Percentiles rank a stretch among this genome's conserved stretches.
Evolutionary conservation across 2,113 vertebrate species (phyloP).

Genomic region (Tragelaphus imberbis): DNA sequence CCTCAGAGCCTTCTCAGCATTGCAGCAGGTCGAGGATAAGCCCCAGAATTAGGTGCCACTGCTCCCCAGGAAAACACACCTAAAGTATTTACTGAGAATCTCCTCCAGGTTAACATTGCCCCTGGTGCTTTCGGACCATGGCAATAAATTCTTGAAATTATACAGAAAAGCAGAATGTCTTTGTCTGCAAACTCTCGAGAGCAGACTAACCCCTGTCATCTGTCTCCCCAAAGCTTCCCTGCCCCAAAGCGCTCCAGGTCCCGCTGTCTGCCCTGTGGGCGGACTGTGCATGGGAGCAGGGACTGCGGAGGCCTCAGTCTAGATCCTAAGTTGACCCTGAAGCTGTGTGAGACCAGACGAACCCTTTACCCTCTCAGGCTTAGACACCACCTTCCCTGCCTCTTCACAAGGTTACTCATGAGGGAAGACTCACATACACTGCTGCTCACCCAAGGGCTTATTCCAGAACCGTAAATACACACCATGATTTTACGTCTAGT

Average conservation of each 20-base stretch:
- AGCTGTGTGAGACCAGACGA: not conserved
- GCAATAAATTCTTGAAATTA: not conserved
- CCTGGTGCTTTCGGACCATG: not conserved
- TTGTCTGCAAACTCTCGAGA: not conserved
- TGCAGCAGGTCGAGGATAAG: not conserved
- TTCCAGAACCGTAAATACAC: not conserved
- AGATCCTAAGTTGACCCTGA: not conserved
- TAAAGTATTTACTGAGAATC: not conserved
- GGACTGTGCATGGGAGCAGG: not conserved
- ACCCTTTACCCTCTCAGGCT: not conserved
- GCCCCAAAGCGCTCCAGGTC: not conserved
- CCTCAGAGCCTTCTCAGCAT: not conserved
- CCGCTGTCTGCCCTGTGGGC: fast-evolving
- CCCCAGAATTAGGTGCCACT: not conserved
- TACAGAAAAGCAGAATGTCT: not conserved
- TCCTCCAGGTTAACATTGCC: not conserved
- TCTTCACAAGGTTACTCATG: not conserved
- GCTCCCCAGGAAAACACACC: not conserved
- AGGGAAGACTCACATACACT: not conserved
- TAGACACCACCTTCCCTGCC: not conserved
- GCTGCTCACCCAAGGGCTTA: not conserved
- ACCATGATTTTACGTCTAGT: not conserved
- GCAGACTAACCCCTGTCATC: not conserved
- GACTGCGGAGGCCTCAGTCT: not conserved
- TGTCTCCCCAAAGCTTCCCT: not conserved